Base-by-base conservation (phyloP, 2,888 invertebrate genomes). In the Drosophila cyrtoloma region DNA sequence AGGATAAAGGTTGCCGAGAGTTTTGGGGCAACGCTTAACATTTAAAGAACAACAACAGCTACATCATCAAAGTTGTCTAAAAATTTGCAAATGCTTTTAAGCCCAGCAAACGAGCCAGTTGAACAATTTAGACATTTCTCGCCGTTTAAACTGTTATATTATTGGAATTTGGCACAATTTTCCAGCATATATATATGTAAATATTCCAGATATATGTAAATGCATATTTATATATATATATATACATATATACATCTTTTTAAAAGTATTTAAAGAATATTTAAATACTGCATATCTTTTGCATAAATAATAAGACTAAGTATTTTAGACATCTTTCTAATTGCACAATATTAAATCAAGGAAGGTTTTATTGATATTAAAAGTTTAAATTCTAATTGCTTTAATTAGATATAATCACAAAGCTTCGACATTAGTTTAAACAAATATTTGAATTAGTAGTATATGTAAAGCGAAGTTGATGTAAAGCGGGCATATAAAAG, bases 81-180 rank as follows among this genome's bases (percentile, higher is more conserved):
- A 67, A 77, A 58, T 71, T 66, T 74, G 52, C 53, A 74, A 84
- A 69, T 71, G 66, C 77, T 62, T 77, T 84, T 77, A 69, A 65
- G 77, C 68, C 64, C 67, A n/a, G 30, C 32, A 42, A 61, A 51
- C 63, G 42, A 51, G 30, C 78, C 58, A 56, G 28, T 61, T 56
- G 14, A 44, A 16, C 28, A 56, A 56, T 70, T 70, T 55, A 35
- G 51, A 28, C 33, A 39, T 56, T 70, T 51, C 16, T 42, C 32
- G 22, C 33, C 52, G n/a, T 30, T 57, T 55, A 33, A 62, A 66
- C 56, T 53, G 73, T 71, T 50, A 44, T 5, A 30, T n/a, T 16
- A 57, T 57, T 57, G 56, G 16, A 22, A 57, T 30, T 44, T 42
- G 16, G 5, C 16, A 47, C 47, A 47, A 5, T 28, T 22, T 26